Evolutionary conservation across 2,888 invertebrate species (phyloP), one percentile per base, ranked within the genome.

Genomic region (Sympetrum striolatum): DNA sequence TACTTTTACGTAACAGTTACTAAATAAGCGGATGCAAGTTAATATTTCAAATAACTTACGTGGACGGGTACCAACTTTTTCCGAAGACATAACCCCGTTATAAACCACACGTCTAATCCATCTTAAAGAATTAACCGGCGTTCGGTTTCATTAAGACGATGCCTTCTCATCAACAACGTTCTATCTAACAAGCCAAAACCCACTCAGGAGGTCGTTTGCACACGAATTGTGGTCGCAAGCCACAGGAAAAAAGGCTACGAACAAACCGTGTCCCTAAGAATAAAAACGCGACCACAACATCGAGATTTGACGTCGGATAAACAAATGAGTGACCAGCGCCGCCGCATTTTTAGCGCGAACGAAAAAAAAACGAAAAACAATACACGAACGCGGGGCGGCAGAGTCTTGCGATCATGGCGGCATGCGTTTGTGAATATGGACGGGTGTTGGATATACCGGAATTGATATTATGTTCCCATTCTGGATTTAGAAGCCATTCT

Each of bases 241-340:
- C 86, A 60, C 37, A 60, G 25, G 86, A 60, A 86, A n/a, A 25
- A 60, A 86, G 60, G 60, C 86, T 86, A 60, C 58, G 60, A 64
- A 37, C 60, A 86, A 60, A 86, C 48, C 60, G 35, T 60, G 35
- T n/a, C 39, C 60, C 22, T 22, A 60, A 60, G 60, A 18, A 22
- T 86, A 86, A 86, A 82, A 86, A 60, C 37, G 86, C 60, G 31
- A 86, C 86, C 86, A 60, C 86, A 86, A 64, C 64, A 60, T 35
- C 64, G 25, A 25, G 73, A 73, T 73, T 25, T 31, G 25, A 73
- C 73, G 73, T 73, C n/a, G 73, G 73, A 73, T 73, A 73, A 73
- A 73, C 73, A 73, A 73, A 73, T 31, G 31, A 73, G 73, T 25
- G 73, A 73, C 73, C 73, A 73, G 31, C 3, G 73, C 25, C 31